These are phyloP conservation scores for Sinopyrophorus schimmeli DNA, from an alignment of 2,888 invertebrate species.

Conservation along the genomic window DNA sequence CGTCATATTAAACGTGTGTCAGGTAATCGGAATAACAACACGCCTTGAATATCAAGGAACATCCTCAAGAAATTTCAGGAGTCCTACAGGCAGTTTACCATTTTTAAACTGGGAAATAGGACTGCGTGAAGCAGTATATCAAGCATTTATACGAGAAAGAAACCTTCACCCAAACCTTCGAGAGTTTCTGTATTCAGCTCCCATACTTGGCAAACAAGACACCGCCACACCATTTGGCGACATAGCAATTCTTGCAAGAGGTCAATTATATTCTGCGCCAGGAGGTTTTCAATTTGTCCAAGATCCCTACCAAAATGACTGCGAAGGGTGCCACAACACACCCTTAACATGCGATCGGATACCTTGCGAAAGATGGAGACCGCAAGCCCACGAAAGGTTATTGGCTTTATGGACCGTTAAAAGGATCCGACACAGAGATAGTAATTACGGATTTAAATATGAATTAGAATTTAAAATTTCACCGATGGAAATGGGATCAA, in stretches of 20 bases:
- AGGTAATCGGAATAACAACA: slow-evolving; percentile 24
- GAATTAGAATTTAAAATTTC: slow-evolving; percentile 71
- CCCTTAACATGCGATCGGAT: slow-evolving; percentile 29
- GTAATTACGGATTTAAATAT: slow-evolving; percentile 58
- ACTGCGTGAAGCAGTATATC: slow-evolving; percentile 67
- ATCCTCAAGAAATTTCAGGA: slow-evolving; percentile 19
- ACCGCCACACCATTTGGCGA: slow-evolving; percentile 64
- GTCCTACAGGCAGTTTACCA: slow-evolving; percentile 26
- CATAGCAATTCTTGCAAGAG: slow-evolving; percentile 66
- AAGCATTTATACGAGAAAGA: slow-evolving; percentile 64
- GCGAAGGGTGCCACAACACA: slow-evolving; percentile 55
- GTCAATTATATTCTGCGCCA: slow-evolving; percentile 61
- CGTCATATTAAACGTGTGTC: slow-evolving; percentile 9
- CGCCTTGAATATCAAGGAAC: slow-evolving; percentile 18
- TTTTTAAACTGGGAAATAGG: slow-evolving; percentile 65
- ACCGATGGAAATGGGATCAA: slow-evolving; percentile 55
- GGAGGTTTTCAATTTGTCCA: slow-evolving; percentile 61
- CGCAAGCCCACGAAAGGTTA: slow-evolving; percentile 50
- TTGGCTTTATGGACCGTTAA: slow-evolving; percentile 72
- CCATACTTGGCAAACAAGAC: slow-evolving; percentile 46
- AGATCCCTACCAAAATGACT: slow-evolving; percentile 53
- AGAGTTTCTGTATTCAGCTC: slow-evolving; percentile 43
- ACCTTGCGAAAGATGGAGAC: slow-evolving; percentile 36
- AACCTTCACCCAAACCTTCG: slow-evolving; percentile 58
- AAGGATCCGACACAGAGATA: slow-evolving; percentile 66